These are phyloP conservation scores for Oreonectes daqikongensis DNA, from an alignment of 2,797 vertebrate genomes.

Conservation along the genomic window DNA sequence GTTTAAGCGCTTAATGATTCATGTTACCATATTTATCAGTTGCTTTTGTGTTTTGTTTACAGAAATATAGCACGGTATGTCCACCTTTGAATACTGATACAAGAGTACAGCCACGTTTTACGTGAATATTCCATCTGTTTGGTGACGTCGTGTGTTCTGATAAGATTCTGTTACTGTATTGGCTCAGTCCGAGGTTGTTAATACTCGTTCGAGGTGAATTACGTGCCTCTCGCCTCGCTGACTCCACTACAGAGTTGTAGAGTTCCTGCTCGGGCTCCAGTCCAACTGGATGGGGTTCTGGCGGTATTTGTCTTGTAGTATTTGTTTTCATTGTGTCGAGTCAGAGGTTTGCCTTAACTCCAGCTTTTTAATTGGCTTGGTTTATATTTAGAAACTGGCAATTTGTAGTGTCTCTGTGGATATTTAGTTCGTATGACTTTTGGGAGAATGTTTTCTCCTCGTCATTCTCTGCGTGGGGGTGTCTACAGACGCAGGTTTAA, in stretches of 20 bases:
- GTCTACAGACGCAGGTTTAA: slow-evolving; percentile 29
- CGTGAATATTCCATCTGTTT: background rate
- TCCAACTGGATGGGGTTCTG: slow-evolving; percentile 30
- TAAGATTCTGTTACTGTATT: slow-evolving; percentile 26
- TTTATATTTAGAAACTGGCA: background rate
- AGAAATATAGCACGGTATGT: slow-evolving; percentile 17
- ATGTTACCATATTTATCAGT: background rate
- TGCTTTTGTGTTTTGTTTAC: background rate
- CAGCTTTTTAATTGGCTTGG: background rate
- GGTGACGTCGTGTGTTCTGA: background rate
- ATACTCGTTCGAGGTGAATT: background rate
- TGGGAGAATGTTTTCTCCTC: background rate
- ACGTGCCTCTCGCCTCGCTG: slow-evolving; percentile 23
- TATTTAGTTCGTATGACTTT: background rate
- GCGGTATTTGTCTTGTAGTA: slow-evolving; percentile 17
- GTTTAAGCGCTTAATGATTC: background rate
- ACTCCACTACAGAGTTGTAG: slow-evolving; percentile 23
- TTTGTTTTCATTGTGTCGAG: slow-evolving; percentile 27
- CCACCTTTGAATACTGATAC: slow-evolving; percentile 13
- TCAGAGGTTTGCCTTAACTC: slow-evolving; percentile 9
- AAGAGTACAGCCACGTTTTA: slow-evolving; percentile 24
- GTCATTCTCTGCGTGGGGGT: slow-evolving; percentile 12
- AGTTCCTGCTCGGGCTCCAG: slow-evolving; percentile 32
- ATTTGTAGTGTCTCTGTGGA: background rate
- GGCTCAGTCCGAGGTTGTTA: slow-evolving; percentile 19